Evolutionary conservation across 2,797 vertebrate species (phyloP).

Genomic region (Balearica regulorum): DNA sequence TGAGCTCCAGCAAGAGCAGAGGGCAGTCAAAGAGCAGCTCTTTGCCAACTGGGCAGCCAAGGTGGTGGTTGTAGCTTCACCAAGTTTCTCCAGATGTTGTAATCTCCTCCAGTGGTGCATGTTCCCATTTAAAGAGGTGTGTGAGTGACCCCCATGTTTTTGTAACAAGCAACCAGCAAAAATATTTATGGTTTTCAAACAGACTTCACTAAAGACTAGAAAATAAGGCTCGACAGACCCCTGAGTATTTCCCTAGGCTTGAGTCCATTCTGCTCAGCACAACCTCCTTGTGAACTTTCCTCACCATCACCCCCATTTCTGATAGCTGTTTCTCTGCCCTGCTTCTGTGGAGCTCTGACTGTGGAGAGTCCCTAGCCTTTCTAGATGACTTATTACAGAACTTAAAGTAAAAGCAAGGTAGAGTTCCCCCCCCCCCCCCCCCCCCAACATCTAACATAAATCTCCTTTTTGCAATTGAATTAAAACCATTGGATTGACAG

Average conservation of each 20-base stretch:
- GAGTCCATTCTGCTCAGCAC: background rate
- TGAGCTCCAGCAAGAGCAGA: background rate
- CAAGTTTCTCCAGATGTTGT: background rate
- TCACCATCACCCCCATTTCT: rapidly evolving
- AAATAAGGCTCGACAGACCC: background rate
- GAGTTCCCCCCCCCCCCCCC: too few relatives aligned
- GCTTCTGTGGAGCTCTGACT: background rate
- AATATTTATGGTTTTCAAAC: background rate
- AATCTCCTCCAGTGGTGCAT: background rate
- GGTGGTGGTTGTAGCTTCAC: rapidly evolving
- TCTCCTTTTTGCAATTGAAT: background rate
- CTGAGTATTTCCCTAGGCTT: background rate
- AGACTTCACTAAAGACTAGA: background rate
- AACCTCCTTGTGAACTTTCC: background rate
- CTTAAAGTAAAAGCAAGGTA: background rate
- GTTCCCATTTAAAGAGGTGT: background rate
- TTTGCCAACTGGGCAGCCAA: background rate
- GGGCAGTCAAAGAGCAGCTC: background rate
- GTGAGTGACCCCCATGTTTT: rapidly evolving
- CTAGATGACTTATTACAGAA: background rate
- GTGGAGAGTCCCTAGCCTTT: background rate
- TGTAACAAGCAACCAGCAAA: background rate
- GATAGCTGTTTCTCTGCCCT: background rate
- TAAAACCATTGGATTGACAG: background rate
- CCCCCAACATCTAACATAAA: background rate